These are phyloP conservation scores for Chaetogeoica ovagalla DNA, from an alignment of 2,888 invertebrate species.

Conservation along the genomic window DNA sequence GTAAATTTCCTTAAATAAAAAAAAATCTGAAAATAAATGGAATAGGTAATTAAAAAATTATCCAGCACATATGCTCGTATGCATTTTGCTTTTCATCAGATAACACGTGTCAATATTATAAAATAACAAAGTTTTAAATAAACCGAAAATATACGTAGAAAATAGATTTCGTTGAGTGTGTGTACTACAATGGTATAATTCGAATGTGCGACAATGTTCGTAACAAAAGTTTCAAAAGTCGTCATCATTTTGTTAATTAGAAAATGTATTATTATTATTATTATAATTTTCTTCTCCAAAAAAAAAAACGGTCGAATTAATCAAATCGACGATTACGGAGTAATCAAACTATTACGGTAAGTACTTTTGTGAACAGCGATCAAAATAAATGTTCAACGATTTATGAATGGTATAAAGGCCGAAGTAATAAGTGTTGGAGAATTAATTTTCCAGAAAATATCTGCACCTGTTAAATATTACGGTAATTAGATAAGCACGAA, in stretches of 20 bases:
- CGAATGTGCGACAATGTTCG: neutral
- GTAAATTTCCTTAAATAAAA: too few relatives aligned
- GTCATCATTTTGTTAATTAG: neutral
- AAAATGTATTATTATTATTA: neutral
- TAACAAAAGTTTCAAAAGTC: neutral
- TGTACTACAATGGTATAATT: too few relatives aligned
- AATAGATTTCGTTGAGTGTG: neutral
- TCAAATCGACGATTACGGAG: conserved; percentile 11
- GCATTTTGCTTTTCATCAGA: too few relatives aligned
- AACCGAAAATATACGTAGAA: neutral
- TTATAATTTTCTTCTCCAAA: too few relatives aligned
- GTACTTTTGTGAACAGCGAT: conserved; percentile 30
- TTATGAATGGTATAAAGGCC: neutral
- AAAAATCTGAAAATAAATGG: too few relatives aligned
- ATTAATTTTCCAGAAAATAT: conserved; percentile 3
- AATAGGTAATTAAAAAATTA: too few relatives aligned
- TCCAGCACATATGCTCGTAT: too few relatives aligned
- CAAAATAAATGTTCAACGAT: conserved; percentile 32
- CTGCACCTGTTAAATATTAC: neutral
- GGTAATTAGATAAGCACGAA: neutral
- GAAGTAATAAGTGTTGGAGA: neutral
- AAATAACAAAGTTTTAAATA: too few relatives aligned
- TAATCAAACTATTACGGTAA: conserved; percentile 1
- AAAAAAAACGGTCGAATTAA: conserved; percentile 6
- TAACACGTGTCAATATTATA: too few relatives aligned